Evolutionary conservation across 2,888 invertebrate genomes (phyloP).

Genomic region (Tholera decimalis): DNA sequence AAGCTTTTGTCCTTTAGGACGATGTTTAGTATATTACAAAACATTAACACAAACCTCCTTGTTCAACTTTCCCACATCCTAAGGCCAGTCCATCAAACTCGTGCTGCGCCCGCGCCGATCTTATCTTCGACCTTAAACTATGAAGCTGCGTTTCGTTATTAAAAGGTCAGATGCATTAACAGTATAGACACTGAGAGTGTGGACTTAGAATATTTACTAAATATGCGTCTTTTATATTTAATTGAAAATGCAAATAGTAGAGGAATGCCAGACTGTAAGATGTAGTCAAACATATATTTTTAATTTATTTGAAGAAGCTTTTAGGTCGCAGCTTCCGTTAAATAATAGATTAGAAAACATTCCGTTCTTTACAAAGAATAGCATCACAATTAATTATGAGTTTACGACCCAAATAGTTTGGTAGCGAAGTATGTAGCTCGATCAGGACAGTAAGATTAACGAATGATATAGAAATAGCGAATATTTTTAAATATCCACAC

Average conservation of each 20-base stretch:
- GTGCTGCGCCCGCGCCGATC: constrained; percentile 59
- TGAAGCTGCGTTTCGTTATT: constrained; percentile 59
- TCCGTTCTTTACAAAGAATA: not conserved
- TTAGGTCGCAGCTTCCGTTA: constrained; percentile 14
- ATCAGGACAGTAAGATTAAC: no score
- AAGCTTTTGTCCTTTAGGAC: not conserved
- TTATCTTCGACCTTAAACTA: constrained; percentile 62
- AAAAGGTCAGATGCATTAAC: constrained; percentile 73
- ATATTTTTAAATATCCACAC: no score
- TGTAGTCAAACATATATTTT: no score
- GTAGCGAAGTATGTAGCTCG: no score
- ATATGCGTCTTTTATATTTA: no score
- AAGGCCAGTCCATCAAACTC: constrained; percentile 57
- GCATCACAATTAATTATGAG: no score
- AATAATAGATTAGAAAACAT: not conserved
- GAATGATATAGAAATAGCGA: no score
- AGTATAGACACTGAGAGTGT: constrained; percentile 18
- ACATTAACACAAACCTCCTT: not conserved
- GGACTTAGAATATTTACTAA: constrained; percentile 30
- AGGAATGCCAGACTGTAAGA: no score
- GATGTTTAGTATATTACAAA: constrained; percentile 1
- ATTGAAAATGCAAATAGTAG: no score
- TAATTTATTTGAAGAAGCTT: not conserved
- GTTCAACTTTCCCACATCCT: constrained; percentile 44
- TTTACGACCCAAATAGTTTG: constrained; percentile 1